A percentile compares a stretch with the other conserved stretches of the same genome.
These are phyloP conservation scores for Misgurnus anguillicaudatus DNA, from an alignment of 2,113 vertebrate genomes.

Conservation along the genomic window DNA sequence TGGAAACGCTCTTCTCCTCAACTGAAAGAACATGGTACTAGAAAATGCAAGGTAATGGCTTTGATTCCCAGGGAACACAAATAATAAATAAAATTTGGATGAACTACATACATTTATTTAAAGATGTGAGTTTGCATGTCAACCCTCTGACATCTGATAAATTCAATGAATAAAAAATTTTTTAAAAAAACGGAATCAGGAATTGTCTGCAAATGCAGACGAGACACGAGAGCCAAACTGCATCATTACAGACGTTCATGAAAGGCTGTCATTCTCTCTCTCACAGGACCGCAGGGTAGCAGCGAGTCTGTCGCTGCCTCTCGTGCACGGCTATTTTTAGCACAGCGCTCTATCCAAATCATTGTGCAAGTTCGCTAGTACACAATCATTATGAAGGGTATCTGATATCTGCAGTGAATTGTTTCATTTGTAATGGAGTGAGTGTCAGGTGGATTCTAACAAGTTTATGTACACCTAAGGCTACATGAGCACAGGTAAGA, in stretches of 20 bases:
- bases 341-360: conserved; percentile 54
- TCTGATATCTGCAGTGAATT: conserved; percentile 37
- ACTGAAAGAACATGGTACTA: too few relatives aligned
- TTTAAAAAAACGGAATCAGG: background rate
- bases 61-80: too few relatives aligned
- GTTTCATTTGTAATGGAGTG: background rate
- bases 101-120: background rate
- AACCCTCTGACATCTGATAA: background rate
- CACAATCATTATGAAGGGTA: conserved; percentile 61
- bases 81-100: too few relatives aligned
- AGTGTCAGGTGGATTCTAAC: conserved; percentile 7
- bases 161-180: background rate
- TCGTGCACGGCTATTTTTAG: conserved; percentile 69
- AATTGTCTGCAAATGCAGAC: conserved; percentile 10
- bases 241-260: conserved; percentile 34
- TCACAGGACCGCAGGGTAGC: conserved; percentile 48
- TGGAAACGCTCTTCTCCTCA: too few relatives aligned
- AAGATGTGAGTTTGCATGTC: background rate
- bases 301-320: conserved; percentile 55
- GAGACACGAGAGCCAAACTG: conserved; percentile 13
- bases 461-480: background rate
- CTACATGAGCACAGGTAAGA: background rate
- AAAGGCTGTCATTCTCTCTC: conserved; percentile 39
- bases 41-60: too few relatives aligned
- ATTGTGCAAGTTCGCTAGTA: conserved; percentile 61